Base-by-base conservation (phyloP, 2,797 vertebrate species). In the Micrastur ruficollis region DNA sequence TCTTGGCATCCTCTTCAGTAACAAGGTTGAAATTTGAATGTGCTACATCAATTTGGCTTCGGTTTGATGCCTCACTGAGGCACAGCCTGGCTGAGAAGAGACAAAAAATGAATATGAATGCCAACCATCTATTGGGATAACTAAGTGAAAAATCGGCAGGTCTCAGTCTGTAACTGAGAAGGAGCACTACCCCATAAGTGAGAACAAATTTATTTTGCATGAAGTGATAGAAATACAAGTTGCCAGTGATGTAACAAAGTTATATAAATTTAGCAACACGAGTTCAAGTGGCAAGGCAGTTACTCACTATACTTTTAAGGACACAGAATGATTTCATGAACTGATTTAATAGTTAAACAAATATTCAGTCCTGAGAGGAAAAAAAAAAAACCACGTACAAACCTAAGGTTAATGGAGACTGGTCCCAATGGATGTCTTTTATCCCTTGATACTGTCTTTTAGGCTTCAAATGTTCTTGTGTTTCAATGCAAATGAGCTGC, bases 101-200 rank as follows among this genome's bases (percentile, higher is more conserved):
- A 92, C 63, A 34, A 89, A 83, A 95, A 94, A 90, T 86, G 61
- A 89, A 71, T 84, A 75, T 82, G 93, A 80, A 91, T 91, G 82
- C 55, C 82, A 96, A 9, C 38, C 49, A 81, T 92, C 70, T 92
- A 89, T 87, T 75, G 80, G 59, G 86, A 97, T 83, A 94, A 81
- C 82, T 87, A 79, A 80, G 87, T 86, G 56, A 95, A 90, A 94
- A 94, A 90, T 73, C 46, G 2, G 40, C 84, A 92, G 86, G 89
- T 91, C 82, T 95, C 74, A 72, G 80, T 29, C 81, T 92, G 80
- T 93, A 95, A 73, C 87, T 96, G 93, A 89, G 93, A 94, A 95
- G 78, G 23, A 92, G 80, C 50, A 87, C 68, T 93, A 93, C 58
- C 76, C 50, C 47, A 62, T 83, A 93, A 92, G 82, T 83, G 71